Percentiles rank a stretch among this genome's conserved stretches.
phyloP scores from a whole-genome alignment of 2,113 vertebrate species.

The Uropsilus gracilis region DNA sequence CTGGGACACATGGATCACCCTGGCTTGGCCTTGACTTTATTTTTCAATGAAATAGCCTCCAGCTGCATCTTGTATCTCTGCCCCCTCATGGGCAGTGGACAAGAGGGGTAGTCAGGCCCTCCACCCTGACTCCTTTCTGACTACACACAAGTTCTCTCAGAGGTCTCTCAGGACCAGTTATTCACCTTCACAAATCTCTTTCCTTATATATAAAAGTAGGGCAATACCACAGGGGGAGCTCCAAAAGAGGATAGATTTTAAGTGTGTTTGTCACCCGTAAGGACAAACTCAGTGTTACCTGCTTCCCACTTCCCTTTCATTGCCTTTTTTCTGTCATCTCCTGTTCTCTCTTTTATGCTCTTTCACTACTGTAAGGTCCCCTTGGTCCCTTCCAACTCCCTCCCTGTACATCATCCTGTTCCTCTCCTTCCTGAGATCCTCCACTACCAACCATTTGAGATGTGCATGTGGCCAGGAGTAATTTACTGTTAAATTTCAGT shows the following conservation, averaged over 20 bases:
- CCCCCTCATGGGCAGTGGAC: accelerated
- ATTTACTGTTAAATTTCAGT: too few relatives aligned
- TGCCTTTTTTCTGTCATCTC: too few relatives aligned
- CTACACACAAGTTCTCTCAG: too few relatives aligned
- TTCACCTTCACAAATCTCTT: neutral
- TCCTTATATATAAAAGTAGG: neutral
- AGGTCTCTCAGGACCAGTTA: too few relatives aligned
- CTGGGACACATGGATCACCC: too few relatives aligned
- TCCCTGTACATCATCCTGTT: too few relatives aligned
- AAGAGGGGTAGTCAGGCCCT: accelerated
- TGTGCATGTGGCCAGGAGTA: too few relatives aligned
- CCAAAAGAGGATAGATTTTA: neutral
- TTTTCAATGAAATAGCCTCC: neutral
- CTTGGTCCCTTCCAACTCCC: accelerated
- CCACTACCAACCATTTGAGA: too few relatives aligned
- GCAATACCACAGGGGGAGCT: too few relatives aligned
- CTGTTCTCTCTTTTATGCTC: neutral
- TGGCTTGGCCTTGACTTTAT: neutral
- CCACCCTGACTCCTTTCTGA: too few relatives aligned
- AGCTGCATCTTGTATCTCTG: accelerated
- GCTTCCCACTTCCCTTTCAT: neutral
- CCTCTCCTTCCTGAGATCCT: too few relatives aligned
- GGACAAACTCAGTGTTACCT: neutral
- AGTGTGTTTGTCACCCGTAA: neutral
- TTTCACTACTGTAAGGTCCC: neutral